phyloP scores from a whole-genome alignment of 2,888 invertebrate species.

The Microctonus aethiopoides region DNA sequence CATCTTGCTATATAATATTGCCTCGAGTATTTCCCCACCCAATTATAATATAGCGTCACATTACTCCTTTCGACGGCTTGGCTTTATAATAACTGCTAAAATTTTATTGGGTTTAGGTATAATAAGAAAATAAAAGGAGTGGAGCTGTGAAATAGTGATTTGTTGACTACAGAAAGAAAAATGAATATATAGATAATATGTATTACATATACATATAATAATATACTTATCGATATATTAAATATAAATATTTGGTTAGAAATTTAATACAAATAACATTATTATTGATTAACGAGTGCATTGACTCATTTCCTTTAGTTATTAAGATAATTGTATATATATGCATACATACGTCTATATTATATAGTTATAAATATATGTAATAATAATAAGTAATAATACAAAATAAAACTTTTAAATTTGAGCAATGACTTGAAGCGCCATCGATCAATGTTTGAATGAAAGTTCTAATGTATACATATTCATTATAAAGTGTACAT shows the following conservation, averaged over 20 bases:
- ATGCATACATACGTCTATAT: neutral
- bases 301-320: conserved; percentile 1
- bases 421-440: neutral
- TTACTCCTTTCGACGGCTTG: conserved; percentile 45
- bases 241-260: conserved; percentile 16
- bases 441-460: neutral
- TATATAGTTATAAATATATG: neutral
- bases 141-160: conserved; percentile 65
- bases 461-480: too few species aligned
- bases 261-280: conserved; percentile 12
- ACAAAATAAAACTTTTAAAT: neutral
- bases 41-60: conserved; percentile 41
- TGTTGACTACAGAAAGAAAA: conserved; percentile 56
- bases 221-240: conserved; percentile 14
- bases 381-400: neutral
- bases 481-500: too few species aligned
- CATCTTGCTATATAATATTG: conserved; percentile 21
- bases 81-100: conserved; percentile 42
- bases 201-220: neutral
- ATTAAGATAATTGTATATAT: conserved; percentile 8
- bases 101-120: conserved; percentile 47
- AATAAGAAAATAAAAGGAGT: conserved; percentile 53
- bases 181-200: neutral
- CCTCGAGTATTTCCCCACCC: conserved; percentile 1
- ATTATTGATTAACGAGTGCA: neutral